phyloP scores from a whole-genome alignment of 1,140 invertebrate genomes.

The Hyphantria cunea region DNA sequence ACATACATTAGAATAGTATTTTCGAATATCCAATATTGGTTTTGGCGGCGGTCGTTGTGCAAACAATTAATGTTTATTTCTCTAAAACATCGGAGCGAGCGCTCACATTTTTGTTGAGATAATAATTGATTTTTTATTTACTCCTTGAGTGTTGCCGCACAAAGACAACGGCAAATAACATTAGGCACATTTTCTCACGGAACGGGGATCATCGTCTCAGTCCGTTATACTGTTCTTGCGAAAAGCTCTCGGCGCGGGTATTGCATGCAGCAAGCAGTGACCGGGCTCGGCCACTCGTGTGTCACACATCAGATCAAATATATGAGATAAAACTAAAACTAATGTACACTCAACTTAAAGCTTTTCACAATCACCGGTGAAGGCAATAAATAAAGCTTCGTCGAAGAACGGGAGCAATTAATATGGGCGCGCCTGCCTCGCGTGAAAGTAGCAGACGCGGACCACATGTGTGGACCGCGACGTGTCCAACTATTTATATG shows the following conservation, averaged over 20 bases:
- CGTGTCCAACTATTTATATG: constrained; percentile 5
- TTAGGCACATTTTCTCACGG: constrained; percentile 63
- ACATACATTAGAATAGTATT: constrained; percentile 80
- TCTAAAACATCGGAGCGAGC: constrained; percentile 76
- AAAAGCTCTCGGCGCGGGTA: constrained; percentile 32
- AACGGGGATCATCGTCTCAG: constrained; percentile 22
- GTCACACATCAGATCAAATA: constrained; percentile 67
- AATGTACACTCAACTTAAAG: constrained; percentile 72
- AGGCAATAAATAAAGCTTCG: constrained; percentile 78
- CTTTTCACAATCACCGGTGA: constrained; percentile 73
- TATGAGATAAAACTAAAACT: constrained; percentile 70
- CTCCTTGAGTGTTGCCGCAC: constrained; percentile 58
- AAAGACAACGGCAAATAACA: constrained; percentile 58
- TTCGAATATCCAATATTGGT: constrained; percentile 80
- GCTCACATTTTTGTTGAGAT: constrained; percentile 76
- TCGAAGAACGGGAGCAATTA: constrained; percentile 80
- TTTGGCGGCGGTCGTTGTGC: constrained; percentile 73
- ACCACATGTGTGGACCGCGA: constrained; percentile 52
- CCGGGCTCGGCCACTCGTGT: constrained; percentile 46
- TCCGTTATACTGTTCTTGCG: constrained; percentile 44
- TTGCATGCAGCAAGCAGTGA: constrained; percentile 21
- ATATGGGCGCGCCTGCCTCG: constrained; percentile 72
- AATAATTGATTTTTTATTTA: constrained; percentile 79
- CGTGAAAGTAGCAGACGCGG: constrained; percentile 72
- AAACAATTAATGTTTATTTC: constrained; percentile 79